phyloP scores from a whole-genome alignment of 2,797 vertebrate genomes.

The Neostethus bicornis region DNA sequence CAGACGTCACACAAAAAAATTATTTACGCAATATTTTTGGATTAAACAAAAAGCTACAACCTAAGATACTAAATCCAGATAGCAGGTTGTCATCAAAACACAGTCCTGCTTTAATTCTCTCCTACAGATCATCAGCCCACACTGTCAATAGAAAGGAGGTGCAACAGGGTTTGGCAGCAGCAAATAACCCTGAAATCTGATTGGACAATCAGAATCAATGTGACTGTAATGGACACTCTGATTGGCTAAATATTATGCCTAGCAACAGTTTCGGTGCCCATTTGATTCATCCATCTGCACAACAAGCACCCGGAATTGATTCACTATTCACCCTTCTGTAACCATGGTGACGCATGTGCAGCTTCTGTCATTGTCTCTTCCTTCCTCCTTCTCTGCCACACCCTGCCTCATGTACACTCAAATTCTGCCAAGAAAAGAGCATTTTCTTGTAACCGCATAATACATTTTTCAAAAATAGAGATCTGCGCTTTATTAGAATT shows the following conservation, averaged over 20 bases:
- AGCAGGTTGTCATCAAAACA: constrained; percentile 11
- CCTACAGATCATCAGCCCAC: constrained; percentile 28
- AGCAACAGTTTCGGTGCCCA: constrained; percentile 59
- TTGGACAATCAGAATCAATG: constrained; percentile 49
- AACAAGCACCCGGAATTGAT: constrained; percentile 55
- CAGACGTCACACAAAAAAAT: constrained; percentile 1
- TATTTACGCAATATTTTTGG: constrained; percentile 8
- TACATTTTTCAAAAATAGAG: not conserved
- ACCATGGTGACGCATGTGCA: constrained; percentile 68
- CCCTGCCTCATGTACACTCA: constrained; percentile 33
- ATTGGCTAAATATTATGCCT: constrained; percentile 62
- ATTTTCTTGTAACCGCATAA: constrained; percentile 4
- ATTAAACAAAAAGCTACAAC: not conserved
- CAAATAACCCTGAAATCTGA: constrained; percentile 37
- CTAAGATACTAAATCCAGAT: constrained; percentile 2
- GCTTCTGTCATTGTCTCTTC: constrained; percentile 36
- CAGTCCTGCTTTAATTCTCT: constrained; percentile 5
- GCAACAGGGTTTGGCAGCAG: constrained; percentile 27
- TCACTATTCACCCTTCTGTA: constrained; percentile 55
- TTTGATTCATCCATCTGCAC: constrained; percentile 39
- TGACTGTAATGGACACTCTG: constrained; percentile 44
- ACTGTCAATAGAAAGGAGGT: constrained; percentile 23
- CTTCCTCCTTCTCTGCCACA: constrained; percentile 20
- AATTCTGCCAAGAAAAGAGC: constrained; percentile 31
- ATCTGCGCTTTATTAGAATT: too few relatives aligned